Evolutionary conservation across 2,113 vertebrate genomes (phyloP).

Genomic region (Casuarius casuarius): DNA sequence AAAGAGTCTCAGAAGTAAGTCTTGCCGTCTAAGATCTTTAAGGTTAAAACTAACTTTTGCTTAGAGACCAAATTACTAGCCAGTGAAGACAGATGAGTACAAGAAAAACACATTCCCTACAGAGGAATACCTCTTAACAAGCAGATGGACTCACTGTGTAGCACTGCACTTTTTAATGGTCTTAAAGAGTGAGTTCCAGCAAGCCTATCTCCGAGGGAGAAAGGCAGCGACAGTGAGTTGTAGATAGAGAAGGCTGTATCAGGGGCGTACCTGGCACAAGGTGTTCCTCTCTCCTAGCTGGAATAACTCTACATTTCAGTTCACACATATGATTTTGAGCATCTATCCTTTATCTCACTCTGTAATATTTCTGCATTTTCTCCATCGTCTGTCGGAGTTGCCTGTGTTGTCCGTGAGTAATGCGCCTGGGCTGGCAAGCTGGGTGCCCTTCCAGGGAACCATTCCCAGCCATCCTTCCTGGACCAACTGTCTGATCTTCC

Average conservation of each 20-base stretch:
- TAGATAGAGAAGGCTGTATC: neutral
- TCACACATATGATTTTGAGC: neutral
- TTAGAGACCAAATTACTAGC: neutral
- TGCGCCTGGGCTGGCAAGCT: neutral
- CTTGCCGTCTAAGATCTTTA: neutral
- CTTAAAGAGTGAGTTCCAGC: neutral
- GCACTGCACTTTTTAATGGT: neutral
- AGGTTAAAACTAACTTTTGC: neutral
- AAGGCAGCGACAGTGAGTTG: neutral
- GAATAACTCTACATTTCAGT: neutral
- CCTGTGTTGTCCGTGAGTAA: neutral
- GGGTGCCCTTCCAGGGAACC: neutral
- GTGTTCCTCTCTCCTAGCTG: neutral
- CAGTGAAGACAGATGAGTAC: neutral
- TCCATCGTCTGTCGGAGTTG: neutral
- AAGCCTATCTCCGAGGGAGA: neutral
- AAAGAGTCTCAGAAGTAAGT: neutral
- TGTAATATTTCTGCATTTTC: neutral
- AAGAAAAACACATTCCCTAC: accelerated
- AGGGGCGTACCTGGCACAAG: neutral
- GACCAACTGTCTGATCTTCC: neutral
- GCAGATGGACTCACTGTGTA: neutral
- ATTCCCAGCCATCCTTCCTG: neutral
- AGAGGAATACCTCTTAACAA: neutral
- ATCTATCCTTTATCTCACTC: neutral